Base-by-base conservation (phyloP, 2,888 invertebrate genomes). In the Galerucella pusilla region DNA sequence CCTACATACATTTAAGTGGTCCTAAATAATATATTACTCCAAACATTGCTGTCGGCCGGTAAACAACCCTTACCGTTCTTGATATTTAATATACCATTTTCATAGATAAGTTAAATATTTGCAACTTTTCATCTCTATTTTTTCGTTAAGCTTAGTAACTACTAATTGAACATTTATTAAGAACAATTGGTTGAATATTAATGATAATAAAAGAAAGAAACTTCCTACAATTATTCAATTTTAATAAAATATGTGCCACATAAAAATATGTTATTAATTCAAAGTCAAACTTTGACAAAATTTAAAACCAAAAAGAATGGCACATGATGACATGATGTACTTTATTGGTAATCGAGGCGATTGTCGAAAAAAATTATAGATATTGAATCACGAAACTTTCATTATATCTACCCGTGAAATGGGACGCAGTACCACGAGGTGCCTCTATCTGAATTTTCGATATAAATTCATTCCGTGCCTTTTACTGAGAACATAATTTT, bases 381-480 rank as follows among this genome's bases (percentile, higher is more conserved):
- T 46, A n/a, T 68, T 71, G 52, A 28, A 73, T 75, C 75, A 75
- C 75, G 75, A 75, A 72, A 73, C 75, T 60, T 65, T 63, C 75
- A 73, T 64, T 64, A 64, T 65, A 67, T 69, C 75, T 75, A 75
- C 71, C 71, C 71, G 63, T 68, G 65, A 78, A 78, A 74, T 73
- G 64, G 76, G 70, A 70, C 78, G 52, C 71, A 73, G 78, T 78
- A 70, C 78, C 78, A 66, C 76, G 78, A 65, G 64, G 64, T 65
- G 64, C 64, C 64, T 66, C 71, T 75, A 72, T 59, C 35, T 54
- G 45, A 25, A 74, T 65, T 65, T 69, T 69, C 69, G 65, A 65
- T 74, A 16, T 65, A 59, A 70, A 60, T 73, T 71, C 25, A 35
- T 71, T 66, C 49, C 72, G 72, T 72, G 72, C 72, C 16, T 72